These are phyloP conservation scores for Cygnus atratus DNA, from an alignment of 2,113 vertebrate species.

Conservation along the genomic window DNA sequence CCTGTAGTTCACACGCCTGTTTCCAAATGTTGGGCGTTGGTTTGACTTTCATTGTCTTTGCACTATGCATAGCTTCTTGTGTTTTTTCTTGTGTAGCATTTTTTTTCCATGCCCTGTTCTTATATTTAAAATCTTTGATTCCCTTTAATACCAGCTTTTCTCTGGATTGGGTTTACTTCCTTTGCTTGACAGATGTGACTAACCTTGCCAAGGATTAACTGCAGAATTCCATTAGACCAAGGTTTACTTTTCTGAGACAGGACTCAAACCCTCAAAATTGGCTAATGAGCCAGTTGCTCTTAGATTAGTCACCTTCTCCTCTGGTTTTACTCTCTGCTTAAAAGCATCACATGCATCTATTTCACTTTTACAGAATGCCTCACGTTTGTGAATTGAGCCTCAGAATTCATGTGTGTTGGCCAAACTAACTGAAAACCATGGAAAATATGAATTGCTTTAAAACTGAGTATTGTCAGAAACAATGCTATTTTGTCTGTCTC, in stretches of 20 bases:
- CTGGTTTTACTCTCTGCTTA: not conserved
- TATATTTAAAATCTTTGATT: not conserved
- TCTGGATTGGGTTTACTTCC: not conserved
- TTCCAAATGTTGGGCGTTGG: not conserved
- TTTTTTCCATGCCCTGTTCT: not conserved
- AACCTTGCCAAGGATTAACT: not conserved
- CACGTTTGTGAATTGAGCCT: constrained; percentile 1
- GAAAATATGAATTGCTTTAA: not conserved
- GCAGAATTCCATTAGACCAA: not conserved
- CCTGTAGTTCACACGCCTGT: not conserved
- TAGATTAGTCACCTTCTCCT: not conserved
- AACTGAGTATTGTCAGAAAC: not conserved
- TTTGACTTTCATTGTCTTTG: not conserved
- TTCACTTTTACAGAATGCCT: not conserved
- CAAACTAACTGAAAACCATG: not conserved
- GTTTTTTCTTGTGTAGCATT: not conserved
- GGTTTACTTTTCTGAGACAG: not conserved
- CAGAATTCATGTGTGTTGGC: not conserved
- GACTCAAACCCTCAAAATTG: not conserved
- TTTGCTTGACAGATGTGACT: not conserved
- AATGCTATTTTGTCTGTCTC: not conserved
- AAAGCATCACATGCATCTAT: not conserved
- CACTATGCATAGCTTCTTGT: not conserved
- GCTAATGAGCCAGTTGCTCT: not conserved
- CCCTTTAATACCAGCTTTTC: not conserved